Conservation (phyloP, 1,140 invertebrate genomes). For the Trinorchestia longiramus region DNA sequence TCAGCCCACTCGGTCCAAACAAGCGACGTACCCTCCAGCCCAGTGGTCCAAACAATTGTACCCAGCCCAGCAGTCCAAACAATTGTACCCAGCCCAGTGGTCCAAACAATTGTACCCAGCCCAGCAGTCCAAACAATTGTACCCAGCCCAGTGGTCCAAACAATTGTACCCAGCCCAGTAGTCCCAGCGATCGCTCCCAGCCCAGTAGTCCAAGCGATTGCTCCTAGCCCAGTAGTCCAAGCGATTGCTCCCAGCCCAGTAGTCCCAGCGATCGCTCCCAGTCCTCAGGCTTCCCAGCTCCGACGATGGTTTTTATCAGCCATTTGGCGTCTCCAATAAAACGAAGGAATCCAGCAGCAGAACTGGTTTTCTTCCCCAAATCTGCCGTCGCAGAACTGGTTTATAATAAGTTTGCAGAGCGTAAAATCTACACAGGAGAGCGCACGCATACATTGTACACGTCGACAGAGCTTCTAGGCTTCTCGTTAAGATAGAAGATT, state of each 20-base stretch:
- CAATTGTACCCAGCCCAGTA: background rate
- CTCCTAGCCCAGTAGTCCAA: background rate
- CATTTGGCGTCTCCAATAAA: constrained; percentile 49
- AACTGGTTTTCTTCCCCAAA: constrained; percentile 51
- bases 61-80: background rate
- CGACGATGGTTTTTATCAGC: constrained; percentile 32
- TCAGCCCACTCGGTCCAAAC: background rate
- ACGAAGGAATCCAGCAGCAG: constrained; percentile 48
- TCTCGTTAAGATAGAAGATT: background rate
- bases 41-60: background rate
- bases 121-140: background rate
- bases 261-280: background rate
- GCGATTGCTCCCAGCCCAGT: background rate
- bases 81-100: background rate
- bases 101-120: too few species aligned
- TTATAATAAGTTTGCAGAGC: constrained; percentile 45
- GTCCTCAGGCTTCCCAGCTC: constrained; percentile 45
- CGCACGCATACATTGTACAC: background rate
- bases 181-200: background rate
- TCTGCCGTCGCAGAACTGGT: constrained; percentile 31
- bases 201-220: background rate
- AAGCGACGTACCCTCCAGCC: background rate
- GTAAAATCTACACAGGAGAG: constrained; percentile 39
- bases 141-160: background rate
- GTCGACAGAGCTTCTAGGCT: constrained; percentile 16